A percentile compares a stretch with the other conserved stretches of the same genome.
These are phyloP conservation scores for Fukomys damarensis DNA, from an alignment of 2,113 vertebrate genomes.

Conservation along the genomic window DNA sequence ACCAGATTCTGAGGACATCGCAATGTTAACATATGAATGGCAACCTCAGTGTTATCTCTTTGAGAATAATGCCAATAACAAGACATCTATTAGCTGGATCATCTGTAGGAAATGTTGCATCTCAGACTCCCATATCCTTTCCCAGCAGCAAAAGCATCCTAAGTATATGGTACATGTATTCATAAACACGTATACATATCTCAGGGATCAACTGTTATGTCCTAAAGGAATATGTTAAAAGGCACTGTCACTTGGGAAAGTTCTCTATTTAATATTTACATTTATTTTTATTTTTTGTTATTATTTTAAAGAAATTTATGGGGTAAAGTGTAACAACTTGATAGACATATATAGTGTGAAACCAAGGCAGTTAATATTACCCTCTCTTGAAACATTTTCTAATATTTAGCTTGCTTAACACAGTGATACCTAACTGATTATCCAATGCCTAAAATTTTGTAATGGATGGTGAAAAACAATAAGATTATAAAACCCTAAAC, in stretches of 20 bases:
- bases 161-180: neutral
- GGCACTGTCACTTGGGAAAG: neutral
- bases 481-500: neutral
- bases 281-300: neutral
- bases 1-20: neutral
- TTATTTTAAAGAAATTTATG: neutral
- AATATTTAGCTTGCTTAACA: neutral
- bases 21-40: neutral
- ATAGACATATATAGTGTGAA: neutral
- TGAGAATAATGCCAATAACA: neutral
- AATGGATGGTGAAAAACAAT: neutral
- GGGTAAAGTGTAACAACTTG: neutral
- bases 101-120: neutral
- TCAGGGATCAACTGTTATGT: neutral
- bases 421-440: neutral
- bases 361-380: neutral
- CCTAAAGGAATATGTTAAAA: neutral
- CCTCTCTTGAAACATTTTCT: neutral
- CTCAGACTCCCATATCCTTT: neutral
- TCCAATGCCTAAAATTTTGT: neutral
- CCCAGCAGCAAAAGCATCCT: neutral
- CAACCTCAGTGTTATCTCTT: neutral
- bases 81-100: neutral
- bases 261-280: neutral
- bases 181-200: neutral